Evolutionary conservation across 2,888 invertebrate species (phyloP), one percentile per base, ranked within the genome.

Genomic region (Liposcelis brunnea): DNA sequence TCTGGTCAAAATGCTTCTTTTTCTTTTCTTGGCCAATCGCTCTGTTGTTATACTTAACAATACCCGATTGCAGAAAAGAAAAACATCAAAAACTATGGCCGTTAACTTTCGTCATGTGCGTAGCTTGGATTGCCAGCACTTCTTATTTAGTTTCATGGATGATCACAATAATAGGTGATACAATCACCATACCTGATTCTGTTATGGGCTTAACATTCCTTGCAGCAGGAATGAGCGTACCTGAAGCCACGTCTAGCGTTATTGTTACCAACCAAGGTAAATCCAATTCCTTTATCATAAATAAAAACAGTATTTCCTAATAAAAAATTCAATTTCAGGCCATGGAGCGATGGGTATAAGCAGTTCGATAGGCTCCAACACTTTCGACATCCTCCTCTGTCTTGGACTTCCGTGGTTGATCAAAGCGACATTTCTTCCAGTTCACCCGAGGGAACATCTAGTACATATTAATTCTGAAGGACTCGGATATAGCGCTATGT

Each of bases 141-240:
- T 85, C 91, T 0, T 94, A 90, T 58, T 55, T 87, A 45, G 81
- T 89, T 19, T 81, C 91, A 1, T 94, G 94, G 93, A 86, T 90
- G 78, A 80, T 91, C 60, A 77, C 86, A 26, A 70, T 83, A 2
- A 75, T 90, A 51, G 85, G 86, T 42, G 81, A 81, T 56, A 81
- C 85, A 1, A 62, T 86, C 12, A 67, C 73, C 51, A 76, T 87
- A 43, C 85, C 87, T 0, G 86, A 87, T 61, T 81, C 84, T 26
- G 81, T 87, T 11, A 84, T 85, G 67, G 87, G 87, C 1, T 67
- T 89, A 46, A 85, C 85, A 2, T 78, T 87, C 54, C 67, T 87
- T 21, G 86, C 87, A 1, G 82, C 83, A 2, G 87, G 87, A 38
- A 86, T 84, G 50, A 84, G 84, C 56, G 73, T 89, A 1, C 87